phyloP scores from a whole-genome alignment of 2,113 vertebrate species.

The Zosterops hypoxanthus region DNA sequence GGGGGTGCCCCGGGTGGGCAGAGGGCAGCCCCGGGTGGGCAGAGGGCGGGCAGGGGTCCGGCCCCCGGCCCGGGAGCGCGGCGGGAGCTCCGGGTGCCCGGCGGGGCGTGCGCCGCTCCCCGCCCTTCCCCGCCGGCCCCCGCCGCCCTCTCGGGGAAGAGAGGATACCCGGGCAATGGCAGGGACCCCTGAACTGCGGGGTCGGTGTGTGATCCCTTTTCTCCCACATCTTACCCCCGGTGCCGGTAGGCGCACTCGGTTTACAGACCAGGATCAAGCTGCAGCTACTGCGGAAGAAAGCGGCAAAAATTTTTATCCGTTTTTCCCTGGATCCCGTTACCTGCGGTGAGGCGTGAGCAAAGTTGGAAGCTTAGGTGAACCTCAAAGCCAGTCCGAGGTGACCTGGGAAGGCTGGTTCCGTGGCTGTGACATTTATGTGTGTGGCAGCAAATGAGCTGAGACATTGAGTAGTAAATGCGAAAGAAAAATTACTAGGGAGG shows the following conservation, averaged over 20 bases:
- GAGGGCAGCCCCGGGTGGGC: not conserved
- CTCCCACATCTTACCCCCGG: accelerated
- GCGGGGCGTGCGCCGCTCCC: not conserved
- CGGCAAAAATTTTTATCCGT: accelerated
- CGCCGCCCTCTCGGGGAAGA: not conserved
- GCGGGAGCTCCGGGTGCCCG: not conserved
- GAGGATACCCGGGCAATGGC: not conserved
- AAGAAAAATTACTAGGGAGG: not conserved
- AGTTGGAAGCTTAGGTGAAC: not conserved
- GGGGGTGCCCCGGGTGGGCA: not conserved
- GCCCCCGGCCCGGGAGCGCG: not conserved
- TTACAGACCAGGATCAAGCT: not conserved
- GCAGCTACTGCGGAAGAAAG: not conserved
- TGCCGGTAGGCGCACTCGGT: accelerated
- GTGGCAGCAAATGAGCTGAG: not conserved
- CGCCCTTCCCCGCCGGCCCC: not conserved
- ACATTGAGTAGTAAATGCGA: not conserved
- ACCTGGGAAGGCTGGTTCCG: not conserved
- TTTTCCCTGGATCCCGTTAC: not conserved
- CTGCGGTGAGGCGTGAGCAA: not conserved
- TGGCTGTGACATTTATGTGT: not conserved
- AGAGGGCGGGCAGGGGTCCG: not conserved
- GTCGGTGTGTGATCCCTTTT: accelerated
- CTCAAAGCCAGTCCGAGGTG: not conserved
- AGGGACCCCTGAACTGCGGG: not conserved